Base-by-base conservation (phyloP, 2,797 vertebrate species). In the Falco berigora region DNA sequence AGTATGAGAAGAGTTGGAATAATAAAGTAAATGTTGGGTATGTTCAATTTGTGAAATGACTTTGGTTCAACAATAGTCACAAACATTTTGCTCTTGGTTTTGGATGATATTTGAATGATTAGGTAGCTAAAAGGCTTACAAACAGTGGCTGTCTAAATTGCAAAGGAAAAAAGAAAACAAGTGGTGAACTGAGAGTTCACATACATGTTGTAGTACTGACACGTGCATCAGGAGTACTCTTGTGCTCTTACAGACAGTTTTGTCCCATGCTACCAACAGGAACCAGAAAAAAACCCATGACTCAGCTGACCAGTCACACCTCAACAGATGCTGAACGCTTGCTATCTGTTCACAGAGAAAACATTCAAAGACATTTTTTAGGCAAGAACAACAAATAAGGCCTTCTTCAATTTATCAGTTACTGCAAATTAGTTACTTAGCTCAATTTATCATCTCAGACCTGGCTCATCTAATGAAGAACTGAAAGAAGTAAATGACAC, bases 1-100 rank as follows among this genome's bases (percentile, higher is more conserved):
- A 58, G 61, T 34, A 58, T 55, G 74, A 92, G 55, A 38, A 68
- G 34, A 91, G 9, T 22, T 30, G 12, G 53, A 93, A 90, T 85
- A 96, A 94, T 28, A 88, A 80, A 86, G 34, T 67, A 92, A 92
- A 90, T 36, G n/a, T 61, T 89, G 27, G 36, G 23, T 56, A 40
- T 16, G 7, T 67, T 49, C 6, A 17, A 47, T 84, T 80, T 61
- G 47, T 92, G 50, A 81, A 91, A 90, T 2, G 4, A 23, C 16
- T 80, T 71, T 69, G 21, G 73, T 81, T 91, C 62, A 72, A 49
- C 30, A 66, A 21, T 12, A 59, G 4, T 77, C 34, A 61, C 32
- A 73, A 67, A 40, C 1, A 8, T 52, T 77, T 94, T 2, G 0
- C 40, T 80, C 47, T 59, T 76, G 46, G 9, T 5, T 81, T 92